These are phyloP conservation scores for Allacma fusca DNA, from an alignment of 2,888 invertebrate genomes.

Conservation along the genomic window DNA sequence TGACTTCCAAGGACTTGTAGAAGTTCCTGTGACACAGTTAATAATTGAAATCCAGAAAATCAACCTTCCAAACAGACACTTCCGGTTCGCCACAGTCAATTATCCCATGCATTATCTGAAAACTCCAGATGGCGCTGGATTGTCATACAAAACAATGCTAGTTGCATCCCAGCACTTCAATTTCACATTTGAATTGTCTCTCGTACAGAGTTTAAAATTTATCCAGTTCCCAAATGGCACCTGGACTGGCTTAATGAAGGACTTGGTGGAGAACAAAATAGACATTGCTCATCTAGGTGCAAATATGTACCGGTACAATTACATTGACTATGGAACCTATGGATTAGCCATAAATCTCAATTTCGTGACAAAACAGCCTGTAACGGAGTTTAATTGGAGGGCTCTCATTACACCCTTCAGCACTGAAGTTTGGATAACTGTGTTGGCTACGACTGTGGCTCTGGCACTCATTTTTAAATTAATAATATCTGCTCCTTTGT, in stretches of 20 bases:
- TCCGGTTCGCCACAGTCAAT: neutral
- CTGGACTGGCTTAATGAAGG: conserved; percentile 17
- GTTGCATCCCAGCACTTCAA: neutral
- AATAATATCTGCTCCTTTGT: no score
- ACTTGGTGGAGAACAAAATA: neutral
- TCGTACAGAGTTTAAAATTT: neutral
- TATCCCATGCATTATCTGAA: neutral
- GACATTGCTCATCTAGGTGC: conserved; percentile 2
- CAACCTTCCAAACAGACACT: neutral
- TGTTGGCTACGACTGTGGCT: no score
- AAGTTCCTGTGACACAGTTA: no score
- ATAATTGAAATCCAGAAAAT: neutral
- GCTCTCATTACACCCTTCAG: neutral
- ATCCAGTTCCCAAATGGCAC: conserved; percentile 2
- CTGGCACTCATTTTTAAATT: no score
- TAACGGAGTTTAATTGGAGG: neutral
- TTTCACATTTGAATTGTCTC: conserved; percentile 11
- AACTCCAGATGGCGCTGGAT: neutral
- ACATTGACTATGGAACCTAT: conserved; percentile 8
- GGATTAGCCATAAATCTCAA: neutral
- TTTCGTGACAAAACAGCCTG: neutral
- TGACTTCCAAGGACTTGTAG: no score
- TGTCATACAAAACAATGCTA: neutral
- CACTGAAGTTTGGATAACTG: neutral
- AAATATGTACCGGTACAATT: neutral